A percentile compares a stretch with the other conserved stretches of the same genome.
Conservation (phyloP, 2,797 vertebrate species). For the Girardinus metallicus region DNA sequence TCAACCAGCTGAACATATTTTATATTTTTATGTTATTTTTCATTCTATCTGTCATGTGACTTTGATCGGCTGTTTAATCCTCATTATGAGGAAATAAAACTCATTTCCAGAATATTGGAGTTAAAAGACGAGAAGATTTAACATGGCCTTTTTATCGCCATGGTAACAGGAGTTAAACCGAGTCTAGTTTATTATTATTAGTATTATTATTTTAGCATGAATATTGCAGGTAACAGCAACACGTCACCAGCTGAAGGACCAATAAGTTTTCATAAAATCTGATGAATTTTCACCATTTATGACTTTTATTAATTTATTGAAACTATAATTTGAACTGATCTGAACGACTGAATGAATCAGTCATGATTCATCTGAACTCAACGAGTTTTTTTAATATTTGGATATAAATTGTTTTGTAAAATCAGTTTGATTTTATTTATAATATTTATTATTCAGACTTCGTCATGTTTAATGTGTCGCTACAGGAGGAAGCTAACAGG, state of each 20-base stretch:
- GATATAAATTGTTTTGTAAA: too few species aligned
- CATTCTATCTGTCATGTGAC: too few species aligned
- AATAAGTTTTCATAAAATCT: neutral
- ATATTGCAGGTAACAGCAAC: too few species aligned
- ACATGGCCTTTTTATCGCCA: neutral
- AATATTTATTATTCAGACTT: too few species aligned
- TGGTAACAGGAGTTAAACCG: neutral
- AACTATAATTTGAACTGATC: neutral
- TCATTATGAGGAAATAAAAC: neutral
- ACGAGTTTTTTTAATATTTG: too few species aligned
- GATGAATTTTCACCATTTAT: neutral
- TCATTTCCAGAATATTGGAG: neutral
- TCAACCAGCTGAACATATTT: neutral
- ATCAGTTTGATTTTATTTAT: too few species aligned
- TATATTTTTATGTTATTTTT: neutral
- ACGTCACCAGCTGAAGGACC: neutral
- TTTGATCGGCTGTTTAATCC: neutral
- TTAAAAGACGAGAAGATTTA: neutral
- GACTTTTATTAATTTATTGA: neutral
- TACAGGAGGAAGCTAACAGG: too few species aligned
- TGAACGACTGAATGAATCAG: neutral
- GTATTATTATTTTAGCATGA: neutral
- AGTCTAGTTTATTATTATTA: neutral
- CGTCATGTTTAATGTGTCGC: neutral
- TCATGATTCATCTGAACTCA: neutral